Conservation (phyloP, 2,888 invertebrate genomes). For the Drosophila borborema region DNA sequence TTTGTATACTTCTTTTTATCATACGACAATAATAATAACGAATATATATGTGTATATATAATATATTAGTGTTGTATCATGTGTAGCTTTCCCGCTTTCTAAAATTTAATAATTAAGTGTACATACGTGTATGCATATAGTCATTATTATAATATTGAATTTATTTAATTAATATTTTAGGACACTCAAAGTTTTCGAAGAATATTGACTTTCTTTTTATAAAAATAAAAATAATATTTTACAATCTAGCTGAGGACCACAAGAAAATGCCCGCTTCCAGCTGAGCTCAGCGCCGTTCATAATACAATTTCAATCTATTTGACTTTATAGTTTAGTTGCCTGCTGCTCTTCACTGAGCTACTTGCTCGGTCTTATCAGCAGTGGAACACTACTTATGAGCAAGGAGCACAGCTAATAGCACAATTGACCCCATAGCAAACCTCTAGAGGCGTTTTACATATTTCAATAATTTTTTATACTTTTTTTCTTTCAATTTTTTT, state of each 20-base stretch:
- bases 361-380: conserved; percentile 41
- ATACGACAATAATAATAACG: no score
- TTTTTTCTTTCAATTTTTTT: conserved; percentile 41
- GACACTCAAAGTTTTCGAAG: neutral
- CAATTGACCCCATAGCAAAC: conserved; percentile 56
- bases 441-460: conserved; percentile 28
- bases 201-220: no score
- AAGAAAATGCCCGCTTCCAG: neutral
- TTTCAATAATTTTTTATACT: conserved; percentile 7
- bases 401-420: conserved; percentile 40
- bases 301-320: conserved; percentile 26
- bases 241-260: neutral
- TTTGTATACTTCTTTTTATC: no score
- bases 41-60: no score
- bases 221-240: neutral
- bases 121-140: no score
- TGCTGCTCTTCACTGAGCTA: neutral
- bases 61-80: no score
- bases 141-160: neutral
- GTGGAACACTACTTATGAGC: conserved; percentile 12
- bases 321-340: conserved; percentile 13
- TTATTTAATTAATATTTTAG: neutral
- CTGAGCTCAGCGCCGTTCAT: neutral
- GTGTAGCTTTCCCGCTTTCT: no score
- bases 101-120: no score